These are phyloP conservation scores for Urophycis tenuis DNA, from an alignment of 2,797 vertebrate species.

Conservation along the genomic window DNA sequence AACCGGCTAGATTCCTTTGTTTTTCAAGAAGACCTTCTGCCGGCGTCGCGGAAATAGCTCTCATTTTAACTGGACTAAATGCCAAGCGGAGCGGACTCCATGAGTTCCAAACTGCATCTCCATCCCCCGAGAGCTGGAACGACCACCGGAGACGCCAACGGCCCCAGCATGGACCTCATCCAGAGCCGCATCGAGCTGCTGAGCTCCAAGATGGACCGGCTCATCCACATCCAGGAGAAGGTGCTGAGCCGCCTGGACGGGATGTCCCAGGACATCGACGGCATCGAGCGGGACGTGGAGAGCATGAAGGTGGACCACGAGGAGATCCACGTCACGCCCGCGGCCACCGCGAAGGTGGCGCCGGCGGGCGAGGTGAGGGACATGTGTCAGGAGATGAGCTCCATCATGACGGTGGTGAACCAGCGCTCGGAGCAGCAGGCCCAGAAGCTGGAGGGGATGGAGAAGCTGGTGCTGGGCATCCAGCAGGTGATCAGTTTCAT, in stretches of 20 bases:
- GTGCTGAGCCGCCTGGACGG: slow-evolving; percentile 79
- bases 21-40: slow-evolving; percentile 40
- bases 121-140: slow-evolving; percentile 15
- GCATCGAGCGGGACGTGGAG: slow-evolving; percentile 75
- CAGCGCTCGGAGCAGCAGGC: slow-evolving; percentile 78
- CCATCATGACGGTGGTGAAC: slow-evolving; percentile 77
- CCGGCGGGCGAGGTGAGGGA: slow-evolving; percentile 70
- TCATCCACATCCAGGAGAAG: slow-evolving; percentile 78
- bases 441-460: slow-evolving; percentile 81
- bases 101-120: slow-evolving; percentile 65
- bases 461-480: slow-evolving; percentile 77
- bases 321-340: slow-evolving; percentile 54
- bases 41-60: slow-evolving; percentile 39
- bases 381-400: slow-evolving; percentile 79
- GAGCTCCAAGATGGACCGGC: slow-evolving; percentile 82
- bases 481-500: slow-evolving; percentile 82
- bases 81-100: slow-evolving; percentile 51
- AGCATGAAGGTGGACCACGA: slow-evolving; percentile 73
- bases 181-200: slow-evolving; percentile 78
- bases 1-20: slow-evolving; percentile 53
- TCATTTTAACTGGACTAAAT: slow-evolving; percentile 37
- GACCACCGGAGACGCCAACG: slow-evolving; percentile 40
- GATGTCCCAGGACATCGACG: slow-evolving; percentile 78
- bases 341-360: slow-evolving; percentile 39
- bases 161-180: slow-evolving; percentile 65